phyloP scores from a whole-genome alignment of 92 coral and sea anemone genomes.

The Phenganax marumi region DNA sequence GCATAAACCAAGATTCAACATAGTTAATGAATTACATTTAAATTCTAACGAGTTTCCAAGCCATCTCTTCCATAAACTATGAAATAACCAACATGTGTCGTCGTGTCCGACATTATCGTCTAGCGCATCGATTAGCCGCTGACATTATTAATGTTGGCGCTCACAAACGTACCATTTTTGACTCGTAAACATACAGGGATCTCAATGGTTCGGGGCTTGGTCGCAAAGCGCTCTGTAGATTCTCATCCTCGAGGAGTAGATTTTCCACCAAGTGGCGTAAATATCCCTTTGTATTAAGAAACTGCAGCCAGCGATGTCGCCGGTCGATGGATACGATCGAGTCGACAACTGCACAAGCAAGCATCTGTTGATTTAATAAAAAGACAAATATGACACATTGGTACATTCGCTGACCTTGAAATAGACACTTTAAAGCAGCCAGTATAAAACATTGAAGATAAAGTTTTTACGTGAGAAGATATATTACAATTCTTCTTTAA shows the following conservation, averaged over 20 bases:
- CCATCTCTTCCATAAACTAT: too few species aligned
- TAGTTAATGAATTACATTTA: too few species aligned
- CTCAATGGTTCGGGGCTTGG: conserved; percentile 97
- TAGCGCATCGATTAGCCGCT: too few species aligned
- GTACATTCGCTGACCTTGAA: not conserved
- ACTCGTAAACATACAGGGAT: conserved; percentile 91
- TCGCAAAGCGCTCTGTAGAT: conserved; percentile 80
- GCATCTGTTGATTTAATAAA: conserved; percentile 67
- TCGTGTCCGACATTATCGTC: too few species aligned
- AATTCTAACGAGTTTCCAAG: too few species aligned
- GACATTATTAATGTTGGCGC: too few species aligned
- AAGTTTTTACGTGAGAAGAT: too few species aligned
- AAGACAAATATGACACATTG: not conserved
- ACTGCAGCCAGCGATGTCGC: conserved; percentile 94
- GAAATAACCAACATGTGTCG: too few species aligned
- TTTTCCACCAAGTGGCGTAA: conserved; percentile 87
- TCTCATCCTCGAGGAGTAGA: conserved; percentile 85
- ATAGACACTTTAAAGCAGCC: too few species aligned
- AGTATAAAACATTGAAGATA: too few species aligned
- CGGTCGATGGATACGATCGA: conserved; percentile 83
- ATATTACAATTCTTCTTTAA: too few species aligned
- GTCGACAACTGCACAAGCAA: conserved; percentile 90
- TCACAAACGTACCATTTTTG: conserved; percentile 64
- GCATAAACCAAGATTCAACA: too few species aligned
- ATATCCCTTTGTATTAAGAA: conserved; percentile 84